Evolutionary conservation across 1,140 invertebrate genomes (phyloP), one percentile per base, ranked within the genome.

Genomic region (Euborellia annulipes): DNA sequence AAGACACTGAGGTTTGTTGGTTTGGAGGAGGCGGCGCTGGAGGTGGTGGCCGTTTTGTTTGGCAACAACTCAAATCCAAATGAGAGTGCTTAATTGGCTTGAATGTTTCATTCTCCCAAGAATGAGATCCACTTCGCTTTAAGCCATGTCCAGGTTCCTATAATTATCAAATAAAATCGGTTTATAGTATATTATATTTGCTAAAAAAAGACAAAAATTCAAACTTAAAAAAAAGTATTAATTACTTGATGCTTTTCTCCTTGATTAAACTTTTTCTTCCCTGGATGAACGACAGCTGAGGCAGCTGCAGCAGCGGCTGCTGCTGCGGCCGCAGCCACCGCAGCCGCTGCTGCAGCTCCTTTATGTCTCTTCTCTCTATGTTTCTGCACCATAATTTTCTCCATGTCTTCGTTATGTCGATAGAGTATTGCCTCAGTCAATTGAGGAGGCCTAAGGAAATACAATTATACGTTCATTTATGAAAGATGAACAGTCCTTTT

Each of bases 341-440:
- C 41, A 47, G 9, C 36, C 41, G 16, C 36, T 55, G 38, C 47
- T 52, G 9, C 34, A 50, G 7, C 23, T 45, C 67, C 70, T 36
- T 61, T 69, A 1, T 62, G 69, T 14, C 75, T 61, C n/a, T 71
- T 62, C 49, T 79, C 71, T 4, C 72, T 67, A 54, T 83, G 78
- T 42, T 74, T 74, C 52, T 79, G 76, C 8, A 82, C 65, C 71
- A 85, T 77, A 3, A 73, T 65, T 54, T 82, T 81, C 55, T 84
- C 78, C 80, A 84, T 85, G 42, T 82, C 72, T 50, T 79, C 75
- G 57, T 83, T 84, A 53, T 84, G 82, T 50, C 73, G 75, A 43
- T 60, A 71, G 1, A 85, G 58, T 36, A 82, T 40, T 1, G 67
- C 69, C 56, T 82, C 76, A 0, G 81, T 84, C 2, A 84, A 63